Evolutionary conservation across 2,797 vertebrate genomes (phyloP).

Genomic region (Rousettus madagascariensis): DNA sequence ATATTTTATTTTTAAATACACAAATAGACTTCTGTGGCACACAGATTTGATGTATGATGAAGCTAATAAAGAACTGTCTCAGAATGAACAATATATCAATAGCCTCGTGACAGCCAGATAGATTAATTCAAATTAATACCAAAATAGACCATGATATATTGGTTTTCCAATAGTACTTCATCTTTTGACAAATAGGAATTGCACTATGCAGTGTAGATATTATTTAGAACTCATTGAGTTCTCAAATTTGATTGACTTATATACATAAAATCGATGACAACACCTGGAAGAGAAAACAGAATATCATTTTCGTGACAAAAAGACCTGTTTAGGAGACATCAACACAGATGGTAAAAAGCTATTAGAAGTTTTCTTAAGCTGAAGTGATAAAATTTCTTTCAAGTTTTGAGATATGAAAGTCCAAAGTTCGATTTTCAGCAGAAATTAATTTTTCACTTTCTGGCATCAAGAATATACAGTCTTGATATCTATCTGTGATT

Average conservation of each 20-base stretch:
- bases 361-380: conserved; percentile 38
- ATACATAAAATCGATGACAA: conserved; percentile 16
- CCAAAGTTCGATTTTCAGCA: conserved; percentile 57
- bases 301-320: conserved; percentile 10
- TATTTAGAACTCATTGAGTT: conserved; percentile 33
- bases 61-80: conserved; percentile 16
- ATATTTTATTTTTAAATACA: conserved; percentile 43
- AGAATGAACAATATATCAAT: conserved; percentile 45
- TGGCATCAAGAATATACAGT: background rate
- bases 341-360: conserved; percentile 39
- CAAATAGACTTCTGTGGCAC: background rate
- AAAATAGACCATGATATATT: conserved; percentile 61
- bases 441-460: conserved; percentile 66
- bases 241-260: conserved; percentile 13
- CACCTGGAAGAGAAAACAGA: background rate
- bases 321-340: background rate
- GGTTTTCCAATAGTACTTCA: conserved; percentile 60
- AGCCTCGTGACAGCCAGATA: conserved; percentile 55
- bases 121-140: conserved; percentile 71
- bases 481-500: conserved; percentile 54
- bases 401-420: conserved; percentile 60
- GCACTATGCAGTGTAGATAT: background rate
- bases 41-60: conserved; percentile 45
- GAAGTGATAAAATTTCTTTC: conserved; percentile 55
- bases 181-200: conserved; percentile 61